Base-by-base conservation (phyloP, 2,888 invertebrate genomes). In the Celastrina argiolus region DNA sequence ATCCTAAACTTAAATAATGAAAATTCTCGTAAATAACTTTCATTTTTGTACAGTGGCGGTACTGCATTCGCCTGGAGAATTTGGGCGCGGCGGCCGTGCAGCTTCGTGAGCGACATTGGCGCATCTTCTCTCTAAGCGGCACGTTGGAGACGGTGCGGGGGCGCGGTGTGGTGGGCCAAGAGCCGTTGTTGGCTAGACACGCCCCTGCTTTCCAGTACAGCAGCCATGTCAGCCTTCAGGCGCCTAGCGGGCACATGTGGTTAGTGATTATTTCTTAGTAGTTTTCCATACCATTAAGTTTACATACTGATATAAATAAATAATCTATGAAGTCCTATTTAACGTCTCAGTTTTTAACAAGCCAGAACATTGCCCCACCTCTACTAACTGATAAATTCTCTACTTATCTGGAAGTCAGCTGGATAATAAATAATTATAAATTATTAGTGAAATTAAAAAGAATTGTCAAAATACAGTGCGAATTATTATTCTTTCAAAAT, bases 181-280 rank as follows among this genome's bases (percentile, higher is more conserved):
- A 99, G 90, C 99, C 99, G 56, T 94, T 97, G 70, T 92, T 99
- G 68, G 97, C 97, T 58, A 94, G 95, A 69, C 93, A 94, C 70
- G 92, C 96, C 75, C 98, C 99, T 68, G 98, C 98, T 76, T 99
- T 99, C 91, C 99, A 99, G 89, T 99, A 99, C 87, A 97, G 97
- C 84, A 98, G 98, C 84, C 98, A 99, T 86, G 98, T 99, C 66
- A 97, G 97, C 75, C 92, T 99, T 73, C 98, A 99, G 91, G 98
- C 98, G 67, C 98, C 98, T 51, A 97, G 98, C 81, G 99, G 99
- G 8, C 99, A 99, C 81, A 98, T 98, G 97, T 98, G 98, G 98
- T 97, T 81, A 83, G 91, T n/a, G 7, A 10, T 10, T 36, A 36
- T 10, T 51, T 22, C 18, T 18, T 18, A 45, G 42, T 16, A 45